phyloP scores from a whole-genome alignment of 2,797 vertebrate genomes.

The Acipenser transmontanus region DNA sequence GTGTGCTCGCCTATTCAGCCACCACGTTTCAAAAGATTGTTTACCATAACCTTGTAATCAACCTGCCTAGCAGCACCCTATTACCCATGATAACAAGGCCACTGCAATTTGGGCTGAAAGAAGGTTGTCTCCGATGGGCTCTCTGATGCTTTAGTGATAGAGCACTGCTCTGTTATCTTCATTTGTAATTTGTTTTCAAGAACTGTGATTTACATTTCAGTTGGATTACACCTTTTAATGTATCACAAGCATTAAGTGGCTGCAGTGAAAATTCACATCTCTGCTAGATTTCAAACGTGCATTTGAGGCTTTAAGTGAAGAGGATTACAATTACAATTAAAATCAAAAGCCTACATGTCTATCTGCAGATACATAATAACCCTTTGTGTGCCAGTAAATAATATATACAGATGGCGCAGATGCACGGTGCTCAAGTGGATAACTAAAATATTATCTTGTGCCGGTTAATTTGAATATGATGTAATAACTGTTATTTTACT shows the following conservation, averaged over 20 bases:
- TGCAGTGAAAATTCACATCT: constrained; percentile 58
- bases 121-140: constrained; percentile 45
- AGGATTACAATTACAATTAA: constrained; percentile 87
- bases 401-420: constrained; percentile 41
- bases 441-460: constrained; percentile 45
- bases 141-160: constrained; percentile 65
- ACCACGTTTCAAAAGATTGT: constrained; percentile 63
- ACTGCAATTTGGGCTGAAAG: constrained; percentile 70
- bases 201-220: constrained; percentile 93
- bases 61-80: constrained; percentile 68
- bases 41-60: constrained; percentile 80
- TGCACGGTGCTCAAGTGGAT: constrained; percentile 51
- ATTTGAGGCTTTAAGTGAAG: constrained; percentile 76
- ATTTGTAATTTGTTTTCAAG: constrained; percentile 84
- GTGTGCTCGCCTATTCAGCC: constrained; percentile 40
- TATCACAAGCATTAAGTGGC: constrained; percentile 67
- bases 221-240: constrained; percentile 87
- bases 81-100: constrained; percentile 71
- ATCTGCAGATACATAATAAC: constrained; percentile 65
- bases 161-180: constrained; percentile 70
- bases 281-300: constrained; percentile 69
- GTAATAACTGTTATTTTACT: constrained; percentile 67
- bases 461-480: constrained; percentile 57
- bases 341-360: constrained; percentile 71
- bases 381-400: constrained; percentile 63